Evolutionary conservation across 2,888 invertebrate genomes (phyloP).

Genomic region (Aporophyla lueneburgensis): DNA sequence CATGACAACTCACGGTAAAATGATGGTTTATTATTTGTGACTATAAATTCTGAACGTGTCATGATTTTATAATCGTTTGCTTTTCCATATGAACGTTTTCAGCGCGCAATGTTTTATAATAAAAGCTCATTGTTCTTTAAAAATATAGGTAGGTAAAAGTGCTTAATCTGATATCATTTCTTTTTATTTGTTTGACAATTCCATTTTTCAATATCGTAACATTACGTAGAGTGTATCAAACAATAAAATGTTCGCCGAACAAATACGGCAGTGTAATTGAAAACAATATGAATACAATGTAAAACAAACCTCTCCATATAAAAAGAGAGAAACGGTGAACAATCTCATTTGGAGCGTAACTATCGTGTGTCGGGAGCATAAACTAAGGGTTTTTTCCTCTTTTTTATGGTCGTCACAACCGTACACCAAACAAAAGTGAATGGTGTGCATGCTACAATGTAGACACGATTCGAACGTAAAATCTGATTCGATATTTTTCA

Average conservation of each 20-base stretch:
- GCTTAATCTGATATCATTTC: constrained; percentile 15
- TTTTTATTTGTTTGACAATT: constrained; percentile 38
- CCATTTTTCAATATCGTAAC: constrained; percentile 24
- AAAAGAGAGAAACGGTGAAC: constrained; percentile 52
- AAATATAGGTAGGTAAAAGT: neutral
- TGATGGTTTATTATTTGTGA: constrained; percentile 65
- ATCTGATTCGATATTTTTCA: constrained; percentile 28
- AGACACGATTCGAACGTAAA: constrained; percentile 44
- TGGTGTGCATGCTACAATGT: constrained; percentile 34
- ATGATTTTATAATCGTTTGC: constrained; percentile 34
- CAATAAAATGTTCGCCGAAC: constrained; percentile 23
- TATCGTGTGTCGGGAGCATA: constrained; percentile 61
- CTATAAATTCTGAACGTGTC: constrained; percentile 27
- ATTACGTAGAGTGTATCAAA: constrained; percentile 33
- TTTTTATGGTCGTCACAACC: constrained; percentile 56
- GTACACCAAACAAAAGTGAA: constrained; percentile 61
- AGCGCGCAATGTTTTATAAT: neutral
- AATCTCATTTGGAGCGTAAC: constrained; percentile 60
- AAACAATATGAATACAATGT: constrained; percentile 54
- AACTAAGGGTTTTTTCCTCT: constrained; percentile 55
- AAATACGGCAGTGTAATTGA: constrained; percentile 50
- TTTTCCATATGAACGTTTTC: neutral
- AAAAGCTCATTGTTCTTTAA: constrained; percentile 3
- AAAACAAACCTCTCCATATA: constrained; percentile 39
- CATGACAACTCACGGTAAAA: constrained; percentile 59